phyloP scores from a whole-genome alignment of 2,113 vertebrate genomes.

The Synchiropus splendidus region DNA sequence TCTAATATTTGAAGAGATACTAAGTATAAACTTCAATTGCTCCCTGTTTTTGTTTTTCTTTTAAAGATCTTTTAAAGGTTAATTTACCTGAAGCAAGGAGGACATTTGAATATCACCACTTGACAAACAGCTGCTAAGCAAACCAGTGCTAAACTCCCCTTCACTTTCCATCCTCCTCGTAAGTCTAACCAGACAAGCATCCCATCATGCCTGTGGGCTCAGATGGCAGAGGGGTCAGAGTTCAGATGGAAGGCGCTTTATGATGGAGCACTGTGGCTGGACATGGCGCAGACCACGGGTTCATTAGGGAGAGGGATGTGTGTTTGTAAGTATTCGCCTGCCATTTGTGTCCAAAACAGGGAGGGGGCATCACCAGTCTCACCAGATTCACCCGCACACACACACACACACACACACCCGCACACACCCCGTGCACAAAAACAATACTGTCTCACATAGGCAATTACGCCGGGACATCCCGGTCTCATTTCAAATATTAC shows the following conservation, averaged over 20 bases:
- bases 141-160: too few relatives aligned
- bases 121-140: too few relatives aligned
- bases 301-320: constrained; percentile 39
- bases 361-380: constrained; percentile 28
- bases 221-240: constrained; percentile 43
- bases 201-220: constrained; percentile 34
- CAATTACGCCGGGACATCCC: constrained; percentile 25
- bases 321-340: too few relatives aligned
- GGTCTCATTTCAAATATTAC: constrained; percentile 27
- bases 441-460: constrained; percentile 47
- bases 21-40: not conserved
- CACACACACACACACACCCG: constrained; percentile 33
- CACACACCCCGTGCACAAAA: constrained; percentile 51
- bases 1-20: constrained; percentile 5
- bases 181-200: constrained; percentile 26
- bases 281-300: constrained; percentile 33
- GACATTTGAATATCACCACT: too few relatives aligned
- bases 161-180: constrained; percentile 1
- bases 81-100: too few relatives aligned
- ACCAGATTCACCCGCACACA: constrained; percentile 28
- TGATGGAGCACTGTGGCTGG: too few relatives aligned
- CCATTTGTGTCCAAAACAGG: constrained; percentile 5
- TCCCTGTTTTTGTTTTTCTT: not conserved
- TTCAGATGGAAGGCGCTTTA: constrained; percentile 28
- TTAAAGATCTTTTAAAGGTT: too few relatives aligned